Conservation (phyloP, 2,797 vertebrate species). For the Craterocephalus amniculus region DNA sequence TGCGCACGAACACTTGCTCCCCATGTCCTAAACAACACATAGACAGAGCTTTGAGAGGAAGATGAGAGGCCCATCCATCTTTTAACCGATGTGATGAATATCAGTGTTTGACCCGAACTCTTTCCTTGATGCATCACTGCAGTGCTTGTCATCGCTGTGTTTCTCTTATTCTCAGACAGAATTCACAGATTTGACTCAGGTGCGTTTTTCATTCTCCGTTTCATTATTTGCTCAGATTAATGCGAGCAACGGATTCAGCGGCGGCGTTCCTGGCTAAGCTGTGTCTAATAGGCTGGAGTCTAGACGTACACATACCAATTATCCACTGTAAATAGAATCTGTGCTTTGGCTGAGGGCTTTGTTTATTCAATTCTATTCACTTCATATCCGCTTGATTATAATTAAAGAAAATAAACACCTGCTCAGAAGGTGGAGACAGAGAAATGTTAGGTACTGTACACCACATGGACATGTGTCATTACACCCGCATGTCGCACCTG, state of each 20-base stretch:
- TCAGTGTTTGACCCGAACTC: conserved; percentile 42
- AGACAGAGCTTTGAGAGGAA: conserved; percentile 27
- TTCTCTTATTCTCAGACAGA: conserved; percentile 68
- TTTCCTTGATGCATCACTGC: conserved; percentile 52
- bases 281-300: conserved; percentile 84
- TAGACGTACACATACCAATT: conserved; percentile 84
- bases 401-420: conserved; percentile 78
- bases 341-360: conserved; percentile 78
- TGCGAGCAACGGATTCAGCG: conserved; percentile 74
- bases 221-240: conserved; percentile 84
- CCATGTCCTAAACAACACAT: conserved; percentile 37
- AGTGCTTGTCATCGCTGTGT: conserved; percentile 65
- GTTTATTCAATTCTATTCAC: conserved; percentile 82
- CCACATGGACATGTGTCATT: conserved; percentile 20
- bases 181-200: conserved; percentile 77
- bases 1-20: conserved; percentile 7
- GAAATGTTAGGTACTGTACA: conserved; percentile 3
- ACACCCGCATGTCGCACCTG: conserved; percentile 4
- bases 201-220: conserved; percentile 75
- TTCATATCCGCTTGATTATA: conserved; percentile 75
- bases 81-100: conserved; percentile 61
- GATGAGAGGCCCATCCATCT: conserved; percentile 51
- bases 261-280: conserved; percentile 76
- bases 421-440: conserved; percentile 44
- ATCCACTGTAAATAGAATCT: conserved; percentile 85